phyloP scores from a whole-genome alignment of 2,113 vertebrate species.

The Oryzias celebensis region DNA sequence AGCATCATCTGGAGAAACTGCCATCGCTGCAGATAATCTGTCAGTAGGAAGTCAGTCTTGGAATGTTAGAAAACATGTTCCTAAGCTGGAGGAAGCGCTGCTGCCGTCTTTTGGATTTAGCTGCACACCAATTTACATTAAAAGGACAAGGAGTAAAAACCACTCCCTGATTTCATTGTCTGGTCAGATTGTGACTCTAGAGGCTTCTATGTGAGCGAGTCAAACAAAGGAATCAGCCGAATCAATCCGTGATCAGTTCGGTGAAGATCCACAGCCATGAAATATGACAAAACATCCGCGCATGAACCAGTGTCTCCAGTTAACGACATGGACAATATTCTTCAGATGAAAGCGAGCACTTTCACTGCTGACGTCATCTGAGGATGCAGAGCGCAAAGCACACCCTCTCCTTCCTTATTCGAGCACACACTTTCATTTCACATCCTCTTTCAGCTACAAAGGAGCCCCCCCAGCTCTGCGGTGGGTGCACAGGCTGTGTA shows the following conservation, averaged over 20 bases:
- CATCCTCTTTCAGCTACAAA: slow-evolving; percentile 8
- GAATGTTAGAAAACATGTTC: too few species aligned
- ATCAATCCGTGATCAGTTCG: too few species aligned
- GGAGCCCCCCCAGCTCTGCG: slow-evolving; percentile 29
- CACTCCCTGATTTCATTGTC: too few species aligned
- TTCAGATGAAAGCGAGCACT: slow-evolving; percentile 8
- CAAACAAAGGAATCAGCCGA: too few species aligned
- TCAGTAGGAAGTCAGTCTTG: neutral
- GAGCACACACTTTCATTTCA: slow-evolving; percentile 2
- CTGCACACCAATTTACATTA: too few species aligned
- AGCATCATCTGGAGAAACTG: slow-evolving; percentile 7
- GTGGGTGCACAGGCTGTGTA: slow-evolving; percentile 18
- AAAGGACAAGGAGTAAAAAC: too few species aligned
- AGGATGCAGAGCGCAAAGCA: slow-evolving; percentile 45
- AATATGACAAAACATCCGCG: neutral
- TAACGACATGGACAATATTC: neutral
- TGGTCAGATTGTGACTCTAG: too few species aligned
- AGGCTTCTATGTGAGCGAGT: too few species aligned
- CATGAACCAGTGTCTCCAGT: slow-evolving; percentile 11
- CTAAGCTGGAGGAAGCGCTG: too few species aligned
- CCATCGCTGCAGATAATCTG: neutral
- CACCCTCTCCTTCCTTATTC: slow-evolving; percentile 45
- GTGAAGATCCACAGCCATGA: neutral
- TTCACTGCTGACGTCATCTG: slow-evolving; percentile 37
- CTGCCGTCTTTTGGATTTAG: too few species aligned